Percentiles rank a stretch among this genome's conserved stretches.
Evolutionary conservation across 2,113 vertebrate genomes (phyloP).

Genomic region (Tapirus terrestris): DNA sequence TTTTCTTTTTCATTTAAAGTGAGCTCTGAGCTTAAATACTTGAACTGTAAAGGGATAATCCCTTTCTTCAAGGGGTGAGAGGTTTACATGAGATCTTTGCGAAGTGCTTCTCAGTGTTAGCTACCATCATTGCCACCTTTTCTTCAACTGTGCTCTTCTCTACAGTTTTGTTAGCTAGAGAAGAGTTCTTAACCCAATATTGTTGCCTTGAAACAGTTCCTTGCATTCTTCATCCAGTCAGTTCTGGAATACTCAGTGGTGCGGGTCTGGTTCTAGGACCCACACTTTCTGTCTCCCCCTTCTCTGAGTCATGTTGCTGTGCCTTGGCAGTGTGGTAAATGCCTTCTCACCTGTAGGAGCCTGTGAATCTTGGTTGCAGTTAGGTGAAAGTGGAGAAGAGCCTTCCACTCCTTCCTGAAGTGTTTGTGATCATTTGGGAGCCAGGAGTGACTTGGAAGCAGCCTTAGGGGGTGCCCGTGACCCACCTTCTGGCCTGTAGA

Average conservation of each 20-base stretch:
- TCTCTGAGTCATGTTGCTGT: constrained; percentile 4
- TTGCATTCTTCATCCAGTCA: not conserved
- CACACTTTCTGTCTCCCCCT: not conserved
- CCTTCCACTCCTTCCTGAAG: constrained; percentile 9
- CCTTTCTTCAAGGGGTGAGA: not conserved
- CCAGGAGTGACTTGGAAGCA: constrained; percentile 31
- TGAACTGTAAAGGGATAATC: constrained; percentile 46
- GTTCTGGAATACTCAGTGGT: not conserved
- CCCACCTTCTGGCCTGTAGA: not conserved
- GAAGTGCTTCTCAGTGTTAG: constrained; percentile 12
- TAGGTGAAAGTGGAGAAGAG: constrained; percentile 1
- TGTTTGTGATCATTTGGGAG: not conserved
- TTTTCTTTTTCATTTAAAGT: constrained; percentile 60
- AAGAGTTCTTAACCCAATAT: not conserved
- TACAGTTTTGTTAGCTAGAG: constrained; percentile 28
- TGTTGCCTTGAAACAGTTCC: constrained; percentile 15
- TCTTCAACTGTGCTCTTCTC: constrained; percentile 20
- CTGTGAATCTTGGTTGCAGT: constrained; percentile 20
- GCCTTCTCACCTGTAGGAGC: not conserved
- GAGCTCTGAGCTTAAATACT: constrained; percentile 39
- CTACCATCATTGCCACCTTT: constrained; percentile 37
- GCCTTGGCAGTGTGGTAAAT: not conserved
- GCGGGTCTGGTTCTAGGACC: constrained; percentile 36
- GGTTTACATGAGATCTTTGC: constrained; percentile 32
- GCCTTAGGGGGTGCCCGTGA: not conserved